phyloP scores from a whole-genome alignment of 1,140 invertebrate genomes.

The Ooceraea biroi region DNA sequence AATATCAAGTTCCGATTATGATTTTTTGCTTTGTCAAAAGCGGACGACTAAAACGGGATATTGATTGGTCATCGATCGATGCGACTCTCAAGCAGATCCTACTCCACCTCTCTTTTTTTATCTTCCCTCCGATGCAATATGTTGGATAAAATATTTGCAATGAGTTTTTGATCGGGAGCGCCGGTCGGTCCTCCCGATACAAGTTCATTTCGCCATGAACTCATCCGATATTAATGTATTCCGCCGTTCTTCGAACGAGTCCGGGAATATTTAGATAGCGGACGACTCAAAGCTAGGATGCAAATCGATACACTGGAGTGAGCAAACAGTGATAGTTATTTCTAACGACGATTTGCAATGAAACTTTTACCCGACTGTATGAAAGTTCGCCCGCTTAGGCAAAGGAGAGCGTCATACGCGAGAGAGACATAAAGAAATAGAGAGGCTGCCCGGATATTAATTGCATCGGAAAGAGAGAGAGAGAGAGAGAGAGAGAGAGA shows the following conservation, averaged over 20 bases:
- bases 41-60: not conserved
- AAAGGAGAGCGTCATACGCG: too few species aligned
- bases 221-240: conserved; percentile 74
- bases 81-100: conserved; percentile 21
- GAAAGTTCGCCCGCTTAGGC: conserved; percentile 47
- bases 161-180: conserved; percentile 65
- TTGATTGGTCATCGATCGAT: conserved; percentile 12
- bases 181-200: conserved; percentile 67
- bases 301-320: conserved; percentile 69
- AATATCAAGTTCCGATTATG: not conserved
- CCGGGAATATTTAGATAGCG: conserved; percentile 66
- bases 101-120: conserved; percentile 27
- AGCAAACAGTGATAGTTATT: conserved; percentile 66
- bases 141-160: conserved; percentile 63
- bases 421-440: conserved; percentile 27
- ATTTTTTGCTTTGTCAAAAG: not conserved
- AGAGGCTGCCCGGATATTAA: conserved; percentile 31
- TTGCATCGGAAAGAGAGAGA: too few species aligned
- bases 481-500: too few species aligned
- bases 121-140: conserved; percentile 55
- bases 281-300: conserved; percentile 67
- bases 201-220: conserved; percentile 63
- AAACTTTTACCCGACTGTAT: conserved; percentile 65
- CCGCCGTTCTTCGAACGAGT: conserved; percentile 57
- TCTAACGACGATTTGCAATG: conserved; percentile 66